Percentiles rank a stretch among this genome's conserved stretches.
phyloP scores from a whole-genome alignment of 2,888 invertebrate species.

The Nomada lathburiana region DNA sequence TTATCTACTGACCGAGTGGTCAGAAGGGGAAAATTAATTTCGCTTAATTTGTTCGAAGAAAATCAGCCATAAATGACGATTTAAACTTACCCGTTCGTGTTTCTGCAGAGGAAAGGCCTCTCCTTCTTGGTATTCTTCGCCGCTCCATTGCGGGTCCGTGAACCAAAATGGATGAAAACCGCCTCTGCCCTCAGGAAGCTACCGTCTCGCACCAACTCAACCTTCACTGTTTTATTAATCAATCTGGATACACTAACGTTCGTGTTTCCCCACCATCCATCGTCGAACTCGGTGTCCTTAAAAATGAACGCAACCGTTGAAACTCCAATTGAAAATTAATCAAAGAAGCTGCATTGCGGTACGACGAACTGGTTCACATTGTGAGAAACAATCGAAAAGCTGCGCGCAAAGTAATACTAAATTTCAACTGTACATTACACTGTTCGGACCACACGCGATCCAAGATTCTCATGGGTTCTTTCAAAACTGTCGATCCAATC shows the following conservation, averaged over 20 bases:
- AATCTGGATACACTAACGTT: conserved; percentile 50
- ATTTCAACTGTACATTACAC: neutral
- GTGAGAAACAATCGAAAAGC: neutral
- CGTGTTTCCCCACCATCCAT: conserved; percentile 32
- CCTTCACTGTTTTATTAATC: conserved; percentile 45
- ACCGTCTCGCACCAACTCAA: conserved; percentile 28
- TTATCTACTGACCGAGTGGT: no score
- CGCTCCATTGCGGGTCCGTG: conserved; percentile 55
- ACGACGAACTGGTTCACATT: conserved; percentile 16
- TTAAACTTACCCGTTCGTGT: conserved; percentile 67
- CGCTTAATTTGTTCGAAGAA: no score
- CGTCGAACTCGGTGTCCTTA: neutral
- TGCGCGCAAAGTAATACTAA: neutral
- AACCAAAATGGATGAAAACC: conserved; percentile 31
- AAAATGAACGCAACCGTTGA: neutral
- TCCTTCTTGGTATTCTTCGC: conserved; percentile 69
- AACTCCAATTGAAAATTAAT: no score
- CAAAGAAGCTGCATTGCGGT: neutral
- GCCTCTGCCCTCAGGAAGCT: conserved; percentile 11
- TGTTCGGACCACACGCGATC: neutral
- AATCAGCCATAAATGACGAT: neutral
- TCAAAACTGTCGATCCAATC: neutral
- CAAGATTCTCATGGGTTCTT: neutral
- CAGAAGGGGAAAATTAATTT: no score
- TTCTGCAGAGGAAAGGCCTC: conserved; percentile 71